Conservation (phyloP, 2,888 invertebrate species). For the Conistra vaccinii region DNA sequence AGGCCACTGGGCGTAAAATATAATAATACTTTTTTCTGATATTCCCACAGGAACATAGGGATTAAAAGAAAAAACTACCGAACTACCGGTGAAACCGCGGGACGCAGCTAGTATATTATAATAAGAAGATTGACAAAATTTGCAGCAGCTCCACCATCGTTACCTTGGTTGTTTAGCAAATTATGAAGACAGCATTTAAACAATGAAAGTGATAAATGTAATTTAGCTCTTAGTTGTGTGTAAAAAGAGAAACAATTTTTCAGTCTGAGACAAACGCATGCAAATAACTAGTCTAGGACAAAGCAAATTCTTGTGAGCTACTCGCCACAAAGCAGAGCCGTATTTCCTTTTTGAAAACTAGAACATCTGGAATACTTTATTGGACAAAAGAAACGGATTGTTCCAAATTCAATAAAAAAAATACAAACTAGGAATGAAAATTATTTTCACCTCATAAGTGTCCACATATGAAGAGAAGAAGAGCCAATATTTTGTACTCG, state of each 20-base stretch:
- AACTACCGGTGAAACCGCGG: too few relatives aligned
- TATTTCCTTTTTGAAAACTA: slow-evolving; percentile 8
- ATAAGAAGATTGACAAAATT: background rate
- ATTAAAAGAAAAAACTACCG: too few relatives aligned
- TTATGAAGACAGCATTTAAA: background rate
- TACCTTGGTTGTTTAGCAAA: background rate
- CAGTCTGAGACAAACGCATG: slow-evolving; percentile 33
- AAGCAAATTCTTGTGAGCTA: slow-evolving; percentile 34
- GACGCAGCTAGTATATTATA: too few relatives aligned
- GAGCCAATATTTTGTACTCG: background rate
- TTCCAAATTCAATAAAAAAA: slow-evolving; percentile 6
- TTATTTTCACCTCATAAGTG: background rate
- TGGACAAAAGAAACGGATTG: slow-evolving; percentile 18
- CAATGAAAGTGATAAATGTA: slow-evolving; percentile 16
- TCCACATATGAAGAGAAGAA: background rate
- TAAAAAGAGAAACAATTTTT: slow-evolving; percentile 31
- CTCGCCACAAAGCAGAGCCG: slow-evolving; percentile 15
- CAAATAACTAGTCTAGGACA: slow-evolving; percentile 47
- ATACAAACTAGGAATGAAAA: background rate
- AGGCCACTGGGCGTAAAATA: too few relatives aligned
- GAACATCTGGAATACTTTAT: slow-evolving; percentile 7
- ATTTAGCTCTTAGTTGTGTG: slow-evolving; percentile 7
- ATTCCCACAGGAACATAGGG: too few relatives aligned
- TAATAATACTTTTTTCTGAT: too few relatives aligned
- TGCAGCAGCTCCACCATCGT: background rate